phyloP scores from a whole-genome alignment of 2,888 invertebrate genomes.

The Ariolimax columbianus region DNA sequence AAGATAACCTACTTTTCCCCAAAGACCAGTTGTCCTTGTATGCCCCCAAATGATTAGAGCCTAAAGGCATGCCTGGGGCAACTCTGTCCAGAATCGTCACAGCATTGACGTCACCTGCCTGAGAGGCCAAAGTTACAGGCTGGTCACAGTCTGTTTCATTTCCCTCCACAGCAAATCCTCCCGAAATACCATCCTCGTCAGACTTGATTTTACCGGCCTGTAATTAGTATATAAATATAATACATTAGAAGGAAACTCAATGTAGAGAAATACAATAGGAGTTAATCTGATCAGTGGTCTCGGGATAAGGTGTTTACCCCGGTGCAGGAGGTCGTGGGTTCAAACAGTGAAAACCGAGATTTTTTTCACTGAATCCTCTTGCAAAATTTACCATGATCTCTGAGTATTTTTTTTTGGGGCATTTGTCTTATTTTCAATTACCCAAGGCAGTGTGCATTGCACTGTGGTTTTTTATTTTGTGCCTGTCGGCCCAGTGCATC shows the following conservation, averaged over 20 bases:
- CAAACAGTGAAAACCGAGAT: no score
- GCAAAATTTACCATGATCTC: no score
- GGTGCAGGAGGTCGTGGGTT: no score
- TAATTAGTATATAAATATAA: neutral
- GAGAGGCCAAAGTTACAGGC: constrained; percentile 61
- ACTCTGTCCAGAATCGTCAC: constrained; percentile 29
- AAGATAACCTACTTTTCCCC: constrained; percentile 76
- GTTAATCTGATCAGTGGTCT: no score
- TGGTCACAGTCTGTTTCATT: neutral
- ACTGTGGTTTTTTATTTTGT: no score
- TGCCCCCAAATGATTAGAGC: constrained; percentile 74
- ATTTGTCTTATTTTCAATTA: no score
- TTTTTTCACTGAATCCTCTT: no score
- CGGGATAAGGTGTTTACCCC: no score
- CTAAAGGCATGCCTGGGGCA: constrained; percentile 50
- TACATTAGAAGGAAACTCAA: no score
- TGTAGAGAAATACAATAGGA: neutral
- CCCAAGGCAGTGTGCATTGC: no score
- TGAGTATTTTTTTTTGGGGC: no score
- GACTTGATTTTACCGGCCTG: constrained; percentile 33
- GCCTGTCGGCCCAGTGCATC: no score
- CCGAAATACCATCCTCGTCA: constrained; percentile 30
- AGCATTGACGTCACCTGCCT: constrained; percentile 65
- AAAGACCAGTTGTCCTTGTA: constrained; percentile 85
- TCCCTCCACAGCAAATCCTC: constrained; percentile 38